Evolutionary conservation across 2,113 vertebrate species (phyloP).

Genomic region (Grus americana): DNA sequence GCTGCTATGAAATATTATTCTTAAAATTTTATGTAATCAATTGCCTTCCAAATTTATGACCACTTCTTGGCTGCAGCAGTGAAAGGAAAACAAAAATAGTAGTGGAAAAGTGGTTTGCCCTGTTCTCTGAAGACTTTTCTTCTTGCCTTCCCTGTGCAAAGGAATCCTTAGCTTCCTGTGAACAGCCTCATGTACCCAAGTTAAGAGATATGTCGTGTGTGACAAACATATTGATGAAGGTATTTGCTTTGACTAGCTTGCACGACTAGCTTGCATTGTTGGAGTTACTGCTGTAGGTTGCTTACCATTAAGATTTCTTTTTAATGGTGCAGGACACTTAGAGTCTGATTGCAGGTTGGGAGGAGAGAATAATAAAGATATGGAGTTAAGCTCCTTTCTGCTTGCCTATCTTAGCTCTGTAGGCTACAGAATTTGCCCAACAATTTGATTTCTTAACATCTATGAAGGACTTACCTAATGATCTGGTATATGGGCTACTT

Average conservation of each 20-base stretch:
- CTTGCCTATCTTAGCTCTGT: background rate
- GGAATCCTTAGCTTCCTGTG: background rate
- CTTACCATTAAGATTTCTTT: background rate
- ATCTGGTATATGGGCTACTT: background rate
- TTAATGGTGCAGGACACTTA: background rate
- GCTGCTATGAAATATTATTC: background rate
- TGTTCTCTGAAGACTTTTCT: background rate
- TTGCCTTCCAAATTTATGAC: background rate
- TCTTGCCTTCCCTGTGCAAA: background rate
- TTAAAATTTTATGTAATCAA: background rate
- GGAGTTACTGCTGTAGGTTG: background rate
- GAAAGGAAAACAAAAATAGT: background rate
- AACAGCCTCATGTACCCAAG: background rate
- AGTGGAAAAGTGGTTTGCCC: background rate
- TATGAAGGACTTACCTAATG: background rate
- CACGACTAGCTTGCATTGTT: background rate
- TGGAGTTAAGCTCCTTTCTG: background rate
- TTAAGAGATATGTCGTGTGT: background rate
- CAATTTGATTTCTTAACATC: background rate
- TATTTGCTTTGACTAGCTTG: background rate
- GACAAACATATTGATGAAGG: background rate
- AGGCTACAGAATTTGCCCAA: background rate
- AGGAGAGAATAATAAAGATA: background rate
- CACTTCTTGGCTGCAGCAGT: background rate
- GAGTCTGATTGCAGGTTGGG: background rate